Percentiles rank a stretch among this genome's conserved stretches.
phyloP scores from a whole-genome alignment of 1,140 invertebrate species.

The Papilio machaon region DNA sequence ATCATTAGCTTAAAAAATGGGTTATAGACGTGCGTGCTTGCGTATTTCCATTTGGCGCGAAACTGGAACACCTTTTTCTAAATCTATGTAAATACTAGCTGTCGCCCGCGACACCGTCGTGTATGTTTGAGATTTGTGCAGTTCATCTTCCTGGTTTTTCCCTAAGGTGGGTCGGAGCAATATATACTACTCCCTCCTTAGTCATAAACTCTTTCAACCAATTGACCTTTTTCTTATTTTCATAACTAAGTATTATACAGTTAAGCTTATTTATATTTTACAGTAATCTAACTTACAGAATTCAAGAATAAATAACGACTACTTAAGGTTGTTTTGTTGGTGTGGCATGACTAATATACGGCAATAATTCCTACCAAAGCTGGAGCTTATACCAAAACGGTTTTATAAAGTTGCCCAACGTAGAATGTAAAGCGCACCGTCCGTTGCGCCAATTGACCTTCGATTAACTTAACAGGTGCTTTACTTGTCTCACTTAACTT shows the following conservation, averaged over 20 bases:
- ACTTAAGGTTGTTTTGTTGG: conserved; percentile 7
- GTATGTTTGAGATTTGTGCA: too few species aligned
- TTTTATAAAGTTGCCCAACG: background rate
- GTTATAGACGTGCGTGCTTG: background rate
- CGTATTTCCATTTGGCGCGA: background rate
- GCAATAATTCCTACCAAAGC: conserved; percentile 2
- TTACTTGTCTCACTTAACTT: conserved; percentile 21
- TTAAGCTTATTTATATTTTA: background rate
- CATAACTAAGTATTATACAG: background rate
- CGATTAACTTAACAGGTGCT: conserved; percentile 32
- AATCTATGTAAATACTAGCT: too few species aligned
- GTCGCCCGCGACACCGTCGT: too few species aligned
- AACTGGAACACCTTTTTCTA: too few species aligned
- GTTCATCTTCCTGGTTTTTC: background rate
- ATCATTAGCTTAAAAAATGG: background rate
- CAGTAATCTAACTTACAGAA: background rate
- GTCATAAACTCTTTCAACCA: too few species aligned
- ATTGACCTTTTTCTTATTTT: too few species aligned
- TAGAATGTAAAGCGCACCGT: conserved; percentile 25
- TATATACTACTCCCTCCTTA: background rate
- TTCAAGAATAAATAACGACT: background rate
- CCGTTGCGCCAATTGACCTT: conserved; percentile 18
- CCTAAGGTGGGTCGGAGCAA: background rate
- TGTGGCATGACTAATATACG: background rate
- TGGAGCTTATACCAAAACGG: conserved; percentile 30